Percentiles rank a stretch among this genome's conserved stretches.
Conservation (phyloP, 2,888 invertebrate genomes). For the Dryomyza anilis region DNA sequence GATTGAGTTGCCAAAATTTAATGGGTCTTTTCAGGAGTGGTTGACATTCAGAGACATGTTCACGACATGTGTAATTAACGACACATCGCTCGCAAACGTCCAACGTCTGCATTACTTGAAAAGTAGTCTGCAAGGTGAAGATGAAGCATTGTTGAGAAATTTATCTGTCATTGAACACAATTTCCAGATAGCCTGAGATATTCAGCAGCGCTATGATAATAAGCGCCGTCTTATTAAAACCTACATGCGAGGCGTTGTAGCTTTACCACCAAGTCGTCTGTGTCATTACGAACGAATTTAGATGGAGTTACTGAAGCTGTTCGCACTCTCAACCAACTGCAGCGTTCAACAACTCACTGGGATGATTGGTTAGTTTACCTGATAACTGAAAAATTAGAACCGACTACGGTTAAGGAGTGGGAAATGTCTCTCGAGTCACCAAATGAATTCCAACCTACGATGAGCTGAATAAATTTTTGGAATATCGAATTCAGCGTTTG, state of each 20-base stretch:
- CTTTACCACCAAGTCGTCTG: conserved; percentile 14
- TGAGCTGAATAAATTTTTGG: conserved; percentile 14
- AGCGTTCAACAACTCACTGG: conserved; percentile 22
- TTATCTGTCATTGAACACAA: conserved; percentile 2
- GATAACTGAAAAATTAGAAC: conserved; percentile 28
- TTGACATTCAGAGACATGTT: conserved; percentile 25
- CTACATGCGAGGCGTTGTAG: conserved; percentile 21
- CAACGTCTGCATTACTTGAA: conserved; percentile 24
- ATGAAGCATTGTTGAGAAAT: conserved; percentile 3
- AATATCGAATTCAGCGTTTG: conserved; percentile 22
- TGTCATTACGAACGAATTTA: background rate
- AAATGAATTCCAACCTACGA: conserved; percentile 16
- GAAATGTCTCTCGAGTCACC: conserved; percentile 27
- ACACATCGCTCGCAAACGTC: conserved; percentile 2
- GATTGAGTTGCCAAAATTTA: conserved; percentile 12
- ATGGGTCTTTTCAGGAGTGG: conserved; percentile 15
- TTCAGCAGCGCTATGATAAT: conserved; percentile 22
- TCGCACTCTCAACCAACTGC: conserved; percentile 20
- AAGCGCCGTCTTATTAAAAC: conserved; percentile 23
- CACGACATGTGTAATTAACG: conserved; percentile 25
- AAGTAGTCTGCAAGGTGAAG: conserved; percentile 17
- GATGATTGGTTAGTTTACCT: conserved; percentile 30
- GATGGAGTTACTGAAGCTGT: conserved; percentile 26
- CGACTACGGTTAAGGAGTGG: conserved; percentile 24
- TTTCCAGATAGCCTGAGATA: conserved; percentile 26